Evolutionary conservation across 2,113 vertebrate species (phyloP).

Genomic region (Pituophis catenifer): DNA sequence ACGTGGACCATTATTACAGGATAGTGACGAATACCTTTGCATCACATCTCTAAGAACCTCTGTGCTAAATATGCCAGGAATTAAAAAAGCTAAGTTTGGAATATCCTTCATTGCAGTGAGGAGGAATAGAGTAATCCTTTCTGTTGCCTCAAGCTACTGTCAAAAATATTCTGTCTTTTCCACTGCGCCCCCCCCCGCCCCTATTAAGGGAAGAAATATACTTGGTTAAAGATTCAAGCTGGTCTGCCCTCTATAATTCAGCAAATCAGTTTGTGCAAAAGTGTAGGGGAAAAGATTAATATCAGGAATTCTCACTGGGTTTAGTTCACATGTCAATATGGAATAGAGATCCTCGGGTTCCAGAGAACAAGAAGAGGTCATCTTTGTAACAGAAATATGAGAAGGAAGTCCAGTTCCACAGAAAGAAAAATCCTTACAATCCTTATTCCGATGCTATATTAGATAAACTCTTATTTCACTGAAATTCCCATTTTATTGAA

Average conservation of each 20-base stretch:
- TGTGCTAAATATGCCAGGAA: neutral
- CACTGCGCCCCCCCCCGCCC: neutral
- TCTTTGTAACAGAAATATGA: neutral
- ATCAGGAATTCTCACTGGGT: neutral
- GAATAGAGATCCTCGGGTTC: rapidly evolving
- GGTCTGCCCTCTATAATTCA: neutral
- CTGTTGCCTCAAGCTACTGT: conserved; percentile 23
- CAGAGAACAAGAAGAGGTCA: conserved; percentile 3
- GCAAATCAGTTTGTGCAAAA: neutral
- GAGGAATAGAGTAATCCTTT: conserved; percentile 12
- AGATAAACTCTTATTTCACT: neutral
- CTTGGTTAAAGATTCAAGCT: neutral
- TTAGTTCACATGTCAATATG: neutral
- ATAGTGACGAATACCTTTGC: conserved; percentile 6
- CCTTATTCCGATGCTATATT: neutral
- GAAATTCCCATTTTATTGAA: neutral
- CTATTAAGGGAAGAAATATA: conserved; percentile 10
- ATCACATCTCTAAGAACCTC: neutral
- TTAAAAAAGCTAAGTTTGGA: conserved; percentile 19
- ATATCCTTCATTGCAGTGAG: conserved; percentile 23
- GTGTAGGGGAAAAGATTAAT: neutral
- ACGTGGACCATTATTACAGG: neutral
- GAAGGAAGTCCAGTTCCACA: neutral
- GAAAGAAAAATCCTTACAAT: neutral
- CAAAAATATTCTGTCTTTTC: conserved; percentile 30